phyloP scores from a whole-genome alignment of 2,888 invertebrate genomes.

The Trachelus tabidus region DNA sequence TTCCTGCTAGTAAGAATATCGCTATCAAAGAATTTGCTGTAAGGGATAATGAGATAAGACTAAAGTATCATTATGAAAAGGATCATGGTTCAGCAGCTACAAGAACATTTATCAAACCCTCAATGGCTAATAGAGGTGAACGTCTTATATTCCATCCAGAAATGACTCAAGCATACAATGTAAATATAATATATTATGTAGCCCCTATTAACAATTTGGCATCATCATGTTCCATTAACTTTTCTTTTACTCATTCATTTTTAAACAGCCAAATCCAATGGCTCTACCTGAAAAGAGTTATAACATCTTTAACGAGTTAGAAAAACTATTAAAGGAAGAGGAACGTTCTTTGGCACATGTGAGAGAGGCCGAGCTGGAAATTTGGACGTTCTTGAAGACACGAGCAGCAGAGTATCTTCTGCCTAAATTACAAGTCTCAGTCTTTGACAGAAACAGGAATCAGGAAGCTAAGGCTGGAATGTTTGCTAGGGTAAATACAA shows the following conservation, averaged over 20 bases:
- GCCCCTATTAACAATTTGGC: neutral
- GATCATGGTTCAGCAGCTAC: constrained; percentile 73
- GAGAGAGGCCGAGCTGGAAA: constrained; percentile 67
- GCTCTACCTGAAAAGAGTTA: constrained; percentile 72
- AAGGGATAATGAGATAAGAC: constrained; percentile 71
- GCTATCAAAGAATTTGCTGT: constrained; percentile 75
- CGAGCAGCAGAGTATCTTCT: constrained; percentile 67
- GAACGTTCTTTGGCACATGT: constrained; percentile 70
- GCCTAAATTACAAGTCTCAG: constrained; percentile 67
- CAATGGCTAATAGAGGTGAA: constrained; percentile 77
- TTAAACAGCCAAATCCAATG: constrained; percentile 72
- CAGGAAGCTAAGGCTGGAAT: constrained; percentile 68
- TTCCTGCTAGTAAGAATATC: constrained; percentile 73
- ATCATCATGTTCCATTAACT: neutral
- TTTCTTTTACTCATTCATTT: neutral
- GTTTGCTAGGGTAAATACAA: constrained; percentile 66
- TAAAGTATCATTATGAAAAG: constrained; percentile 75
- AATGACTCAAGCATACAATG: constrained; percentile 75
- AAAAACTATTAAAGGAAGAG: constrained; percentile 74
- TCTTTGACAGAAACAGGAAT: constrained; percentile 71
- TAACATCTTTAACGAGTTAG: constrained; percentile 73
- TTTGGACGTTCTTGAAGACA: constrained; percentile 66
- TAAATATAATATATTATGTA: constrained; percentile 52
- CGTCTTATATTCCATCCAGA: constrained; percentile 74
- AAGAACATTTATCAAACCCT: constrained; percentile 76